Percentiles rank a stretch among this genome's conserved stretches.
phyloP scores from a whole-genome alignment of 1,140 invertebrate genomes.

The Heterodera schachtii region DNA sequence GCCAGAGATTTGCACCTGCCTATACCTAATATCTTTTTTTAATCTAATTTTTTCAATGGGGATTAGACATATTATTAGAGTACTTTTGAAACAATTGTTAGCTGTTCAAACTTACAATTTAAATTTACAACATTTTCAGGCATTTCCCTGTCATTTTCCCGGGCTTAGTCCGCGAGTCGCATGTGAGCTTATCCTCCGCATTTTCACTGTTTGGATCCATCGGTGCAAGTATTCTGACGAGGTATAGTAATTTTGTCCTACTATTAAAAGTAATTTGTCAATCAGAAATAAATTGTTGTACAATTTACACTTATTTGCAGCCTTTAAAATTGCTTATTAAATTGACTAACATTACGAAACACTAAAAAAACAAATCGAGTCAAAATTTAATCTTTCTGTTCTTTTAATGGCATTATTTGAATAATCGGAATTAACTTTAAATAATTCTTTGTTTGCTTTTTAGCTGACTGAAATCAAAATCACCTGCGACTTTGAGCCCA shows the following conservation, averaged over 20 bases:
- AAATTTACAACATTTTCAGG: slow-evolving; percentile 32
- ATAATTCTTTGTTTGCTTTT: not conserved
- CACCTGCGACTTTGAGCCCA: slow-evolving; percentile 40
- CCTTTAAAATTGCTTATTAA: too few relatives aligned
- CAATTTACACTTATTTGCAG: too few relatives aligned
- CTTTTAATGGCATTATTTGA: too few relatives aligned
- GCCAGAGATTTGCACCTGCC: too few relatives aligned
- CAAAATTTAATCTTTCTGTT: too few relatives aligned
- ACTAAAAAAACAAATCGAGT: too few relatives aligned
- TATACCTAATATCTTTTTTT: too few relatives aligned
- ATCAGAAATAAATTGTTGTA: too few relatives aligned
- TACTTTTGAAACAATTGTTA: not conserved
- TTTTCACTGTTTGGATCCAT: slow-evolving; percentile 50
- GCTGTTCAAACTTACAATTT: not conserved
- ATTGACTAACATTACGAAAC: too few relatives aligned
- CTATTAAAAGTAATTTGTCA: not conserved
- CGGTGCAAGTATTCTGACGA: slow-evolving; percentile 37
- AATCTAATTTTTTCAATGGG: too few relatives aligned
- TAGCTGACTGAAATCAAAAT: slow-evolving; percentile 45
- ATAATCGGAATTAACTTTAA: not conserved
- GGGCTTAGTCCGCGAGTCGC: slow-evolving; percentile 23
- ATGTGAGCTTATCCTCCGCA: slow-evolving; percentile 45
- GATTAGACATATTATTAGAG: too few relatives aligned
- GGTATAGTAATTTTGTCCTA: not conserved
- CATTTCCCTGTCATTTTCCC: slow-evolving; percentile 49